Evolutionary conservation across 2,797 vertebrate genomes (phyloP).

Genomic region (Lepidocolaptes lacrymiger): DNA sequence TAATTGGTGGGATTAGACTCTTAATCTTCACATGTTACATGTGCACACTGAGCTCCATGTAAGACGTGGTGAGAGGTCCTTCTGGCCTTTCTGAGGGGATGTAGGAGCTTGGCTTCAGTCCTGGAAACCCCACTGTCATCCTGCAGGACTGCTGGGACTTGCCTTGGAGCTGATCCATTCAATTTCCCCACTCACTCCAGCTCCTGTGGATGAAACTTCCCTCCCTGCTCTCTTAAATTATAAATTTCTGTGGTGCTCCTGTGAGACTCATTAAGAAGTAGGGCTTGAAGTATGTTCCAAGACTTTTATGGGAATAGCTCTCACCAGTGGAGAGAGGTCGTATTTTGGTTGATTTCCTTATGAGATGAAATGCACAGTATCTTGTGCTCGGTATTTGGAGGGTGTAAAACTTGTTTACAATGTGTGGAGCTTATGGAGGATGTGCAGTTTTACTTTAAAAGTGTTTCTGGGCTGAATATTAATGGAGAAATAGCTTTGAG

Average conservation of each 20-base stretch:
- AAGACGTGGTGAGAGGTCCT: fast-evolving
- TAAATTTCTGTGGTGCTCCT: neutral
- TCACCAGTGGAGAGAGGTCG: neutral
- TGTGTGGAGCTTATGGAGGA: neutral
- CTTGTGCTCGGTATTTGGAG: neutral
- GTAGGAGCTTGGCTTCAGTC: neutral
- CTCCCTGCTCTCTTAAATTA: neutral
- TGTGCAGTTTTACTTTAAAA: neutral
- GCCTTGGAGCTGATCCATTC: neutral
- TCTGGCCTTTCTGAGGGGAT: neutral
- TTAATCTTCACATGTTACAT: fast-evolving
- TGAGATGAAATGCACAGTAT: neutral
- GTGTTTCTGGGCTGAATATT: neutral
- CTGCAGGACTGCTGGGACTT: neutral
- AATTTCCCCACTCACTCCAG: neutral
- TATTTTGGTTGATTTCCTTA: slow-evolving; percentile 5
- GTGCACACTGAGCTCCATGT: fast-evolving
- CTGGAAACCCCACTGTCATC: neutral
- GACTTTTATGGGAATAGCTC: neutral
- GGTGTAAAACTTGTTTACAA: neutral
- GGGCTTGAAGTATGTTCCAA: neutral
- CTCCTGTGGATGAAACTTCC: neutral
- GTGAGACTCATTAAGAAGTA: neutral
- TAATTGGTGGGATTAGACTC: neutral
- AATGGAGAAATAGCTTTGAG: neutral